Evolutionary conservation across 2,113 vertebrate species (phyloP).

Genomic region (Melanerpes aurifrons): DNA sequence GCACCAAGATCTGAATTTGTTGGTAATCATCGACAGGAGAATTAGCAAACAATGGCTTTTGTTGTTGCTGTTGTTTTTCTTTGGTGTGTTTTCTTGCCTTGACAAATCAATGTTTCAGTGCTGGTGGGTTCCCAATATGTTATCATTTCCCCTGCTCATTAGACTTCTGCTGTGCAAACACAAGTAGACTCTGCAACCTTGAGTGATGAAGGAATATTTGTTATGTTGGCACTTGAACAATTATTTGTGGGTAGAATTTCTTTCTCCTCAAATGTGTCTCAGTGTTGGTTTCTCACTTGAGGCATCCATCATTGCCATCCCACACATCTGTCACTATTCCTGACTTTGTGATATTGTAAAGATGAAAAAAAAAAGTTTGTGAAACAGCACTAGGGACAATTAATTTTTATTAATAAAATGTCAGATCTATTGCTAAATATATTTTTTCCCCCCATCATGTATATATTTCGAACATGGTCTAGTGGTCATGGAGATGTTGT

Average conservation of each 20-base stretch:
- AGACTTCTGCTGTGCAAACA: background rate
- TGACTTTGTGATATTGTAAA: background rate
- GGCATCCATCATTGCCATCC: background rate
- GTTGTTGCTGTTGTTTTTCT: background rate
- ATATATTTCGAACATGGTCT: too few species aligned
- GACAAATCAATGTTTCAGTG: background rate
- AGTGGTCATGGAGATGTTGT: too few species aligned
- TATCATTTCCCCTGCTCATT: conserved; percentile 27
- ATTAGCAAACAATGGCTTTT: conserved; percentile 1
- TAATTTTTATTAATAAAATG: background rate
- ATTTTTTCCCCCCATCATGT: background rate
- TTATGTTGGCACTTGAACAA: background rate
- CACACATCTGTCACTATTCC: background rate
- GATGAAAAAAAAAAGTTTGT: background rate
- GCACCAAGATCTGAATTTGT: background rate
- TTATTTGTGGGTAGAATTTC: background rate
- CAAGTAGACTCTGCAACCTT: background rate
- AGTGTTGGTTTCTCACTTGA: background rate
- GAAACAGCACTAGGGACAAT: background rate
- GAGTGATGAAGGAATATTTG: background rate
- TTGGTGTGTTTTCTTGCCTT: background rate
- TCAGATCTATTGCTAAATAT: background rate
- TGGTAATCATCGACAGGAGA: background rate
- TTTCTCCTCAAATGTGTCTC: background rate
- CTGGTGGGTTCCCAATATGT: background rate